phyloP scores from a whole-genome alignment of 1,140 invertebrate species.

The Drosophila rufa region DNA sequence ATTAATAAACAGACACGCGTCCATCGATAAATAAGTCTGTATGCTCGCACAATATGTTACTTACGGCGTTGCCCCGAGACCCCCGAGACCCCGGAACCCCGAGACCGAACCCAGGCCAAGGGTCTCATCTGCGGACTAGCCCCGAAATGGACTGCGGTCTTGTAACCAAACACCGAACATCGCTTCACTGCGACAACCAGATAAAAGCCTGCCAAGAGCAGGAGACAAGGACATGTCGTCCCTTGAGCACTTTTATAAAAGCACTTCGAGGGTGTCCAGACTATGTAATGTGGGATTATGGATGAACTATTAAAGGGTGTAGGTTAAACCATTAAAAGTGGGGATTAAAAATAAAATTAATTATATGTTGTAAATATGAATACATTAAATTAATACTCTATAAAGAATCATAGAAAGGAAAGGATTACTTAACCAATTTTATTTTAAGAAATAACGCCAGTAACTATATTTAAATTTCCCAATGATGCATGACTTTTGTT shows the following conservation, averaged over 20 bases:
- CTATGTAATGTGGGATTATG: conserved; percentile 29
- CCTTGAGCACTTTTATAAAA: conserved; percentile 24
- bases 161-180: conserved; percentile 49
- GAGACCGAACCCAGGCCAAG: background rate
- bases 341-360: background rate
- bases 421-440: too few relatives aligned
- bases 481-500: conserved; percentile 12
- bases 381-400: too few relatives aligned
- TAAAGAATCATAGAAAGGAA: too few relatives aligned
- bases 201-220: conserved; percentile 54
- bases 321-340: background rate
- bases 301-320: background rate
- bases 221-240: conserved; percentile 40
- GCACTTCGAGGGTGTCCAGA: conserved; percentile 19
- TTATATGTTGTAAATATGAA: too few relatives aligned
- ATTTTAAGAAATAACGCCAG: background rate
- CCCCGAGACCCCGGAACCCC: background rate
- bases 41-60: conserved; percentile 51
- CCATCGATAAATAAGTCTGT: conserved; percentile 77
- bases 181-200: conserved; percentile 23
- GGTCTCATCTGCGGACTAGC: conserved; percentile 35
- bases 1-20: conserved; percentile 82
- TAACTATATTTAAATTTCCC: background rate
- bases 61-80: conserved; percentile 10
- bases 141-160: conserved; percentile 36